Conservation (phyloP, 2,888 invertebrate species). For the Drosophila meridiana region DNA sequence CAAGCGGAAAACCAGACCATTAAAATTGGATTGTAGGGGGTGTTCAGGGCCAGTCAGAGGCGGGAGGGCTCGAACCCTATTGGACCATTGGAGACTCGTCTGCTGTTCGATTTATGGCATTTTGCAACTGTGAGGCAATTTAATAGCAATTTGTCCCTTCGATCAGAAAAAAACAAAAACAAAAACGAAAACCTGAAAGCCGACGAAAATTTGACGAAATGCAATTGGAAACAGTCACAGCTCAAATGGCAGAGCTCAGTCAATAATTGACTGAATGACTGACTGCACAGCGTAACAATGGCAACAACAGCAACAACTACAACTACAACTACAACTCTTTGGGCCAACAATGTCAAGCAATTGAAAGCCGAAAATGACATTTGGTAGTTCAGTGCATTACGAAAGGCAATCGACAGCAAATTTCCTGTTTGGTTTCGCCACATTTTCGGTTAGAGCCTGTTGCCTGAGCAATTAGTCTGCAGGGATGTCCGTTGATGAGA, state of each 20-base stretch:
- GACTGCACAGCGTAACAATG: constrained; percentile 70
- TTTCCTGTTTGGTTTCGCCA: constrained; percentile 38
- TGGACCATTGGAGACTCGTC: constrained; percentile 32
- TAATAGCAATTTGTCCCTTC: constrained; percentile 76
- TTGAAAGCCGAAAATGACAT: constrained; percentile 50
- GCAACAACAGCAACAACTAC: constrained; percentile 40
- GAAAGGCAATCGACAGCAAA: constrained; percentile 37
- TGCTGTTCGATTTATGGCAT: constrained; percentile 71
- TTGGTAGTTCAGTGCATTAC: constrained; percentile 26
- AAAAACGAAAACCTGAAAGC: constrained; percentile 40
- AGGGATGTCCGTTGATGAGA: constrained; percentile 1
- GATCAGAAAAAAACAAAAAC: constrained; percentile 20
- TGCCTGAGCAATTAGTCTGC: constrained; percentile 1
- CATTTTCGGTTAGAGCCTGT: constrained; percentile 10
- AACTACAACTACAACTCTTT: constrained; percentile 12
- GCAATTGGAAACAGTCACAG: constrained; percentile 76
- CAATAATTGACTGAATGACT: constrained; percentile 38
- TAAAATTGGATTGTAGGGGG: constrained; percentile 62
- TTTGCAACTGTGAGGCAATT: constrained; percentile 79
- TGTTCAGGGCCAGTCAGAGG: constrained; percentile 5
- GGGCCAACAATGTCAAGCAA: constrained; percentile 37
- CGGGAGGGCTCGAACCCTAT: constrained; percentile 3
- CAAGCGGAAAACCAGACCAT: constrained; percentile 82
- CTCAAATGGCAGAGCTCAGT: constrained; percentile 38
- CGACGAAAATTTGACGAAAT: constrained; percentile 74